Evolutionary conservation across 1,140 invertebrate genomes (phyloP), one percentile per base, ranked within the genome.

Genomic region (Lineus longissimus): DNA sequence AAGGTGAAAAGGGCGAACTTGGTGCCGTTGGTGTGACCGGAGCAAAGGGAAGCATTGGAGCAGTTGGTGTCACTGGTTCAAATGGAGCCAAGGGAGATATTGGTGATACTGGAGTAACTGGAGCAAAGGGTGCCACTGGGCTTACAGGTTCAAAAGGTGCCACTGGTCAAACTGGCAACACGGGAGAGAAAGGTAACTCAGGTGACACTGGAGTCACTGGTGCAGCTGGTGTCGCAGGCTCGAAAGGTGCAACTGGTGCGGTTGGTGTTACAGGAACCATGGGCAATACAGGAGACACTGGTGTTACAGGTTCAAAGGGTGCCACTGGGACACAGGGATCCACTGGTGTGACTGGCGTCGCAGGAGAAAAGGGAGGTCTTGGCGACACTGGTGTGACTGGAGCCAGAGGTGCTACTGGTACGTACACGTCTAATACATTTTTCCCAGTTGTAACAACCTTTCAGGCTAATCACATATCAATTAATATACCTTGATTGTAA

Each of bases 51-150:
- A n/a, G n/a, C n/a, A n/a, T n/a, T n/a, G n/a, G n/a, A n/a, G n/a
- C 55, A 22, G 59, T 51, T 54, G 63, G 63, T 61, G 19, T 30
- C 7, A 23, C 60, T 57, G 33, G 33, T 36, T 4, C 33, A 62
- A 36, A 66, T 4, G 33, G 33, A 7, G 4, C 33, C 64, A 57
- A 64, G 68, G 43, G 84, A 76, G 58, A 61, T 23, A 47, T 51
- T 54, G 63, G 63, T 61, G 19, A 43, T 11, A 23, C 60, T 36
- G 64, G 64, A 13, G 47, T 27, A 2, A 19, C 11, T 2, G 59
- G 59, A 15, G 41, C 27, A 4, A 47, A 47, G 22, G 59, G 59
- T 27, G 15, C 11, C 11, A 15, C 22, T n/a, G 59, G 59, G 4
- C 22, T 23, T 22, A 25, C 61, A 11, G 62, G 62, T 7, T 29